Conservation (phyloP, 2,888 invertebrate species). For the Cheiracanthium punctorium region DNA sequence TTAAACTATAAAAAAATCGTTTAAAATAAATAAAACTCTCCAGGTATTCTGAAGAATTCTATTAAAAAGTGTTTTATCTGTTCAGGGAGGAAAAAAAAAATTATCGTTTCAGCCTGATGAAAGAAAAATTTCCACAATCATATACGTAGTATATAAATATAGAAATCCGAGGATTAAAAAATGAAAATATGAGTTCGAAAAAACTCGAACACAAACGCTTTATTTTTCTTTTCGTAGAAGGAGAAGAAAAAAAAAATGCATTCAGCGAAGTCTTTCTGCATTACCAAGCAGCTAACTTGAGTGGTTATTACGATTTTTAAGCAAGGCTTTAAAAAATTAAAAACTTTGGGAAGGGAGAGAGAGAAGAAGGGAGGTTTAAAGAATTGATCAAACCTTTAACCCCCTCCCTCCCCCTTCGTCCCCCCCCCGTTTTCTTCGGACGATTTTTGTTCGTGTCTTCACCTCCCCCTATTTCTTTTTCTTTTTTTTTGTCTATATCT, state of each 20-base stretch:
- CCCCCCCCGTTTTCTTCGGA: background rate
- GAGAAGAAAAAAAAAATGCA: too few species aligned
- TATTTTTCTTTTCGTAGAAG: background rate
- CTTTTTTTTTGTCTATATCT: slow-evolving; percentile 49
- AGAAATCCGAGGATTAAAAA: background rate
- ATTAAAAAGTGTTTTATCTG: background rate
- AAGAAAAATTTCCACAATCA: slow-evolving; percentile 9
- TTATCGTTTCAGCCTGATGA: background rate
- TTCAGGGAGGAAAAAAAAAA: too few species aligned
- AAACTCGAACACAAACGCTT: background rate
- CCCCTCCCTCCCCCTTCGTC: slow-evolving; percentile 11
- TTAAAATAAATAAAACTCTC: background rate
- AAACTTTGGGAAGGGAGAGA: slow-evolving; percentile 34
- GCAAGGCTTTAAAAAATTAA: slow-evolving; percentile 24
- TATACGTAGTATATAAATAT: background rate
- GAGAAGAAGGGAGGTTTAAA: slow-evolving; percentile 45
- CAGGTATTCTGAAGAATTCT: background rate
- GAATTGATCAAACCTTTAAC: slow-evolving; percentile 60
- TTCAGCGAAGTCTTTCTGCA: background rate
- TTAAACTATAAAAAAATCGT: background rate
- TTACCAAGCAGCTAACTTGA: slow-evolving; percentile 19
- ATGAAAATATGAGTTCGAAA: background rate
- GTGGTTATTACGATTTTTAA: slow-evolving; percentile 62
- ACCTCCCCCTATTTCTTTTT: slow-evolving; percentile 12
- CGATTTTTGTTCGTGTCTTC: slow-evolving; percentile 48